phyloP scores from a whole-genome alignment of 2,888 invertebrate species.

The Stomorhina lunata region DNA sequence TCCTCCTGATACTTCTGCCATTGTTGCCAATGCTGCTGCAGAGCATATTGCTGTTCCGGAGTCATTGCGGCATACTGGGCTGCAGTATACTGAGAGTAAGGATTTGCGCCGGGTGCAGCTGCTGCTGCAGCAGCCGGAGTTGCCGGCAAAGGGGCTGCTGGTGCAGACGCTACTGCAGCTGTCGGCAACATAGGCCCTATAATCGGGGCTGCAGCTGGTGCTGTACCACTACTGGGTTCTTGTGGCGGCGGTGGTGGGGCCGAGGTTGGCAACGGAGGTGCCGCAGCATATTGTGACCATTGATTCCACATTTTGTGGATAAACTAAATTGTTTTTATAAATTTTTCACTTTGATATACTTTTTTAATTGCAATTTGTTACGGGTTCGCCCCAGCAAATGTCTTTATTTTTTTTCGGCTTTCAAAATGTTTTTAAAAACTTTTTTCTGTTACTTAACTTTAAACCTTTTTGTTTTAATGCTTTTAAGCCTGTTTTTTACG shows the following conservation, averaged over 20 bases:
- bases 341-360: neutral
- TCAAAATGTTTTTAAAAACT: neutral
- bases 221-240: constrained; percentile 36
- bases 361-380: neutral
- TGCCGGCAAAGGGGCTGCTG: neutral
- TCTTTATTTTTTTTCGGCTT: neutral
- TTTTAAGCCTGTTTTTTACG: neutral
- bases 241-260: constrained; percentile 70
- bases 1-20: constrained; percentile 80
- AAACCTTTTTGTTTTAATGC: neutral
- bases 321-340: too few species aligned
- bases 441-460: neutral
- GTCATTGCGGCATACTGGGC: constrained; percentile 78
- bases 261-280: constrained; percentile 61
- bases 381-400: neutral
- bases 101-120: constrained; percentile 58
- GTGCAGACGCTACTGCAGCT: neutral
- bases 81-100: constrained; percentile 75
- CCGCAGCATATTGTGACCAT: constrained; percentile 69
- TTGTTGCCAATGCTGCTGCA: constrained; percentile 80
- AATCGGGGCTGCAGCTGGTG: constrained; percentile 53
- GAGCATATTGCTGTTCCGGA: constrained; percentile 78
- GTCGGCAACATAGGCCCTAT: constrained; percentile 69
- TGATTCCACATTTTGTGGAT: constrained; percentile 73
- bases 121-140: constrained; percentile 7